Evolutionary conservation across 2,797 vertebrate species (phyloP), one percentile per base, ranked within the genome.

Genomic region (Tangara arthus): DNA sequence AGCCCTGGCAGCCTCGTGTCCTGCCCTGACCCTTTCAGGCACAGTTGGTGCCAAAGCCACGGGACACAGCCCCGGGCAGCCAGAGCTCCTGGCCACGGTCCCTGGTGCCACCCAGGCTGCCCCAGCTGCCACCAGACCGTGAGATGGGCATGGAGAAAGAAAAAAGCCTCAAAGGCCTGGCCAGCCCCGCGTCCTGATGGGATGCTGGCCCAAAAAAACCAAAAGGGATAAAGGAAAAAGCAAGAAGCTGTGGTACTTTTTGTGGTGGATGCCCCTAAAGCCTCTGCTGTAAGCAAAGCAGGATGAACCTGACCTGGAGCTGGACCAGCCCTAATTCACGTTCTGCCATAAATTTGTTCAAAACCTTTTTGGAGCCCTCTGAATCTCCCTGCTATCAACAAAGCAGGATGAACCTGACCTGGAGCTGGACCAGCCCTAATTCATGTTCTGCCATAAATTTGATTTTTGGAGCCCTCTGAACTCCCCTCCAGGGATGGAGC

Each of bases 101-200:
- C 63, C 57, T 26, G 79, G 80, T 81, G 69, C 81, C 85, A 64
- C 49, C 81, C 83, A 53, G 82, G 70, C 89, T 93, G 81, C n/a
- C 41, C 76, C 68, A 77, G 70, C 15, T 35, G 82, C 50, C 70
- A 26, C 34, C 42, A 75, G 55, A 68, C 55, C 63, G 6, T 35
- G 17, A 55, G 28, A n/a, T 22, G 34, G 69, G 44, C 9, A 63
- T 0, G 12, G 46, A 68, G 72, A 18, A 49, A 53, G 75, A 15
- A 52, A 39, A 89, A 87, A 64, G 27, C 56, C 82, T 39, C 70
- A 42, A 47, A 69, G 14, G 22, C 52, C 35, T 52, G 82, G 63
- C 59, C 47, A 85, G 68, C 28, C 24, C 41, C 1, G 0, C 0
- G 0, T 30, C 52, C 72, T 35, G 11, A 15, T 11, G 5, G 0